Conservation (phyloP, 2,113 vertebrate genomes). For the Gasterosteus aculeatus region DNA sequence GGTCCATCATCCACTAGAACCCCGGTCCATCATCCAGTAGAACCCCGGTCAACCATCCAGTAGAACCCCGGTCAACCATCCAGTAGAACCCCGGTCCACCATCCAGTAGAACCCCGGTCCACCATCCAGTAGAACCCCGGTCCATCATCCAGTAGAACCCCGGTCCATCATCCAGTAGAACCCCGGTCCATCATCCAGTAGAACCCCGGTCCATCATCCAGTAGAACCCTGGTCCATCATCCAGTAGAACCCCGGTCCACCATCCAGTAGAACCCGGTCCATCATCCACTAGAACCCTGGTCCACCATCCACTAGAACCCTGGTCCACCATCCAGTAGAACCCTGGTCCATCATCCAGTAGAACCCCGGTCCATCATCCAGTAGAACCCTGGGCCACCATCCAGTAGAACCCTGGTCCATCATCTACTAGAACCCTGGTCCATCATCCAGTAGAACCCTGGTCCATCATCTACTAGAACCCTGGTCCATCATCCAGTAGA, state of each 20-base stretch:
- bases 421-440: neutral
- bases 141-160: fast-evolving
- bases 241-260: neutral
- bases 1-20: too few relatives aligned
- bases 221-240: too few relatives aligned
- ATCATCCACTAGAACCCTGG: neutral
- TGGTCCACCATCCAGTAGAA: too few relatives aligned
- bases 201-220: neutral
- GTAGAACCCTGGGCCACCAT: too few relatives aligned
- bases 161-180: too few relatives aligned
- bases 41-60: too few relatives aligned
- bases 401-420: neutral
- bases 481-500: neutral
- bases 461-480: fast-evolving
- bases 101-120: neutral
- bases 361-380: neutral
- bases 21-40: too few relatives aligned
- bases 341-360: neutral
- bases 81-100: too few relatives aligned
- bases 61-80: too few relatives aligned
- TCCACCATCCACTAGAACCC: fast-evolving
- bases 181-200: neutral
- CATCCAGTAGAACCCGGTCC: neutral
- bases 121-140: neutral
- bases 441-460: neutral